Evolutionary conservation across 2,113 vertebrate species (phyloP).

Genomic region (Phycodurus eques): DNA sequence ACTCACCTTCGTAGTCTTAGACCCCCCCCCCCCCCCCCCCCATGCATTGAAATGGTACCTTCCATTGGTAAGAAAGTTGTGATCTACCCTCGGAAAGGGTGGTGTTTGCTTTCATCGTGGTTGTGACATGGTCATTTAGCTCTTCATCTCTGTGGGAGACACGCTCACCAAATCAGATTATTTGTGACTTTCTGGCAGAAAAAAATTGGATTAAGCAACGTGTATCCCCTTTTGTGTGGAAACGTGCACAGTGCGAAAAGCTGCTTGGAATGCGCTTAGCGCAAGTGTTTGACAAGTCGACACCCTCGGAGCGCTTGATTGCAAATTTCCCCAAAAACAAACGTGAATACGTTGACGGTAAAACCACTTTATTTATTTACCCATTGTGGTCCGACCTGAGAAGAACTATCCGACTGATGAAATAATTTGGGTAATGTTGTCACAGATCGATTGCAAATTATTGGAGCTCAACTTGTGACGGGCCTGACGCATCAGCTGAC

Average conservation of each 20-base stretch:
- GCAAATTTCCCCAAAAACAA: background rate
- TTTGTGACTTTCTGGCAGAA: conserved; percentile 17
- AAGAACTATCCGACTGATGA: background rate
- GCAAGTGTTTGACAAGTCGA: conserved; percentile 8
- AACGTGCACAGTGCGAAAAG: conserved; percentile 14
- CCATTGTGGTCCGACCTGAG: background rate
- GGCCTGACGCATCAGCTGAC: background rate
- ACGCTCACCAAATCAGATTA: conserved; percentile 37
- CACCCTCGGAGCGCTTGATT: background rate
- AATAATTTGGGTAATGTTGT: background rate
- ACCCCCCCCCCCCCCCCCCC: no score
- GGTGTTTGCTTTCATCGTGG: conserved; percentile 56
- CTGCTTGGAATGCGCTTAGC: background rate
- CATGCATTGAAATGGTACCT: no score
- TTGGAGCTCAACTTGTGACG: background rate
- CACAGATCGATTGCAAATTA: background rate
- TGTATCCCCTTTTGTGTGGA: conserved; percentile 15
- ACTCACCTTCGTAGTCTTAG: background rate
- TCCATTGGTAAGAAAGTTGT: background rate
- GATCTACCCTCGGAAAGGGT: conserved; percentile 41
- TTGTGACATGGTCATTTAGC: conserved; percentile 38
- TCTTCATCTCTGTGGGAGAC: conserved; percentile 35
- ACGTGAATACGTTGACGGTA: background rate
- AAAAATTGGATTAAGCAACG: conserved; percentile 19
- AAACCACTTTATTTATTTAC: background rate